These are phyloP conservation scores for Candidula unifasciata DNA, from an alignment of 2,888 invertebrate species.

Conservation along the genomic window DNA sequence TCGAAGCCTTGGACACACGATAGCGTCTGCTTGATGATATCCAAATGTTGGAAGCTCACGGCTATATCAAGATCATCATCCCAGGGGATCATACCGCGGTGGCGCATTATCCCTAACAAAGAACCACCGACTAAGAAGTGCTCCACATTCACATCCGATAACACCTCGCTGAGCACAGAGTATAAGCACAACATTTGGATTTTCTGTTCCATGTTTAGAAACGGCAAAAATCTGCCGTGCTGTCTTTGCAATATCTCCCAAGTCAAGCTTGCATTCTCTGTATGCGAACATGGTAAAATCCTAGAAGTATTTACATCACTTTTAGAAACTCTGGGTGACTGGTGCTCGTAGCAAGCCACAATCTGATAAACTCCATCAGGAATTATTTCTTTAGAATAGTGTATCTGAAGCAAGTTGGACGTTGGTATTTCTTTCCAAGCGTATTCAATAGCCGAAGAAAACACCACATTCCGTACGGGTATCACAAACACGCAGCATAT, in stretches of 20 bases:
- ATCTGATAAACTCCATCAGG: background rate
- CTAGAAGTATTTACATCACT: background rate
- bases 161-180: background rate
- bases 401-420: background rate
- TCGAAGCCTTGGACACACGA: constrained; percentile 27
- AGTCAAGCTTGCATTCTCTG: background rate
- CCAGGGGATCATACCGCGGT: constrained; percentile 41
- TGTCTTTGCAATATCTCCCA: background rate
- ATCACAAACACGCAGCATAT: background rate
- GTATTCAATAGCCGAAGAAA: background rate
- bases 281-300: background rate
- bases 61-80: constrained; percentile 47
- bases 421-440: constrained; percentile 28
- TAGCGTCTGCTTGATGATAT: background rate
- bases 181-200: background rate
- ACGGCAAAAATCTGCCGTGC: constrained; percentile 24
- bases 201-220: background rate
- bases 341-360: background rate
- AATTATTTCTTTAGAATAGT: background rate
- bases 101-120: constrained; percentile 29
- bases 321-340: background rate
- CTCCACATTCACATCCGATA: background rate
- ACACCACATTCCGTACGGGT: background rate
- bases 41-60: constrained; percentile 18
- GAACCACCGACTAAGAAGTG: constrained; percentile 32